Evolutionary conservation across 2,113 vertebrate genomes (phyloP).

Genomic region (Stegastes partitus): DNA sequence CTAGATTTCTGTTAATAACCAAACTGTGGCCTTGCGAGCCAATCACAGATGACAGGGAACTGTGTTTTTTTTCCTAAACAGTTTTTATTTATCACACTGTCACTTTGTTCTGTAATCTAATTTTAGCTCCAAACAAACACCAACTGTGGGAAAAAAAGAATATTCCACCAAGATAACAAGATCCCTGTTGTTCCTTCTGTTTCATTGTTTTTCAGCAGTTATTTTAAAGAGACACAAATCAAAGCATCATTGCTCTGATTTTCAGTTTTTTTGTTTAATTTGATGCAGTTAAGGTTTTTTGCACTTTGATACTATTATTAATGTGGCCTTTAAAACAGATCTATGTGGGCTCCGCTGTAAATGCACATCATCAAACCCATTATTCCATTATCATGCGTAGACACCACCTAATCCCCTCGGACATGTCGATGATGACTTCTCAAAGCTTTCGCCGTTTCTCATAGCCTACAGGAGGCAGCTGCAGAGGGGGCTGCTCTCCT

Average conservation of each 20-base stretch:
- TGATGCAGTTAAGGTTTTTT: background rate
- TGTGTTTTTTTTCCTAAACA: background rate
- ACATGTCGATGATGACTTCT: conserved; percentile 18
- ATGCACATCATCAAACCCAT: conserved; percentile 8
- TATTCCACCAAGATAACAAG: background rate
- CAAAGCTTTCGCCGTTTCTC: conserved; percentile 2
- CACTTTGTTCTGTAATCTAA: background rate
- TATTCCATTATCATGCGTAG: conserved; percentile 8
- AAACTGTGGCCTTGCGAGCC: background rate
- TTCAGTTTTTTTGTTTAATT: background rate
- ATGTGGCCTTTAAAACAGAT: background rate
- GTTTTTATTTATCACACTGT: background rate
- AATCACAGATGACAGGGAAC: background rate
- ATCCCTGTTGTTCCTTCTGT: conserved; percentile 7
- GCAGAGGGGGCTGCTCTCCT: conserved; percentile 36
- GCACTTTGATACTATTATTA: background rate
- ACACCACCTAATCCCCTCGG: background rate
- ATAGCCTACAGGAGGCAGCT: conserved; percentile 10
- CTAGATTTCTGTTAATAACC: background rate
- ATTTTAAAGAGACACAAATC: conserved; percentile 1
- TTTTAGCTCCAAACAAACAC: background rate
- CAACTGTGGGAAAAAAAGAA: background rate
- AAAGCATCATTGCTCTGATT: conserved; percentile 1
- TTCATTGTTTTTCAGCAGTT: background rate
- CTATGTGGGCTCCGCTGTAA: background rate